These are phyloP conservation scores for Eulithis prunata DNA, from an alignment of 2,888 invertebrate genomes.

Conservation along the genomic window DNA sequence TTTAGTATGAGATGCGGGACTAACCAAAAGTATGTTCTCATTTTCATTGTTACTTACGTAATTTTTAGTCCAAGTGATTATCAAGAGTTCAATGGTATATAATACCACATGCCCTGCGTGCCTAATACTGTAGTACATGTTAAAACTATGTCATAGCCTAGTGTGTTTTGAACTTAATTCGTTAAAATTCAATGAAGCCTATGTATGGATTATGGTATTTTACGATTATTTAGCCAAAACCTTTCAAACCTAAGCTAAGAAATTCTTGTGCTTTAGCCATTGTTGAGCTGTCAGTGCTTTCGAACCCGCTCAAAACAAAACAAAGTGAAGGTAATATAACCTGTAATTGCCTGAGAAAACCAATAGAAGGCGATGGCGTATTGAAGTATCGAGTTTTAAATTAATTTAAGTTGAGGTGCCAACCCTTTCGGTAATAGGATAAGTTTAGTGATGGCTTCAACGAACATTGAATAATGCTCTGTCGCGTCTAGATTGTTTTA, in stretches of 20 bases:
- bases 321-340: conserved; percentile 22
- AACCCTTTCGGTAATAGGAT: conserved; percentile 33
- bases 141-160: too few species aligned
- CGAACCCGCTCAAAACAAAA: conserved; percentile 6
- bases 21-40: too few species aligned
- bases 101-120: too few species aligned
- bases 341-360: conserved; percentile 28
- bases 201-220: too few species aligned
- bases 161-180: too few species aligned
- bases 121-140: too few species aligned
- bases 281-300: neutral
- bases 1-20: neutral
- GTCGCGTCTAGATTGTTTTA: conserved; percentile 33
- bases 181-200: too few species aligned
- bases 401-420: conserved; percentile 32
- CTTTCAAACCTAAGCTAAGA: neutral
- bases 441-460: conserved; percentile 37
- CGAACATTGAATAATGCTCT: conserved; percentile 36
- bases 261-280: neutral
- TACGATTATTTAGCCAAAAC: neutral
- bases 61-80: too few species aligned
- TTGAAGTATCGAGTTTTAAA: conserved; percentile 34
- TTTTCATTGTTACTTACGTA: too few species aligned
- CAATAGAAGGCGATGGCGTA: conserved; percentile 27
- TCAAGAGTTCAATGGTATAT: too few species aligned